Percentiles rank a stretch among this genome's conserved stretches.
These are phyloP conservation scores for Amitus sp. DNA, from an alignment of 2,888 invertebrate genomes.

Conservation along the genomic window DNA sequence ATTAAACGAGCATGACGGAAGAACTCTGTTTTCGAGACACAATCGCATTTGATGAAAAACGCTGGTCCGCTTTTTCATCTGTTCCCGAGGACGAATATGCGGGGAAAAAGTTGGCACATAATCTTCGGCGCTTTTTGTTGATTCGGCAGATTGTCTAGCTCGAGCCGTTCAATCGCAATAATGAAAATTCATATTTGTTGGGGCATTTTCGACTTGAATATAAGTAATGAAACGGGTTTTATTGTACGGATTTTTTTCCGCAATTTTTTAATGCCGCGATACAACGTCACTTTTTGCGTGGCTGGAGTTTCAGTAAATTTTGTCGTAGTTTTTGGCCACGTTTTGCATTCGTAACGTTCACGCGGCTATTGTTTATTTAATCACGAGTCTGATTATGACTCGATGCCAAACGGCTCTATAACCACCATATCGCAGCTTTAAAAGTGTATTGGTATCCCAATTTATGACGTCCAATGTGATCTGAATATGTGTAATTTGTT, in stretches of 20 bases:
- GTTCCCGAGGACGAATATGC: not conserved
- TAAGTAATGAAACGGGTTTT: not conserved
- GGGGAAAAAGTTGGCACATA: slow-evolving; percentile 3
- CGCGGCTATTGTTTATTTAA: slow-evolving; percentile 41
- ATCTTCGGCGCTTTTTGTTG: slow-evolving; percentile 2
- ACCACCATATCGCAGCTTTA: slow-evolving; percentile 28
- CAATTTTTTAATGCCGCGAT: slow-evolving; percentile 27
- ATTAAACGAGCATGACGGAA: slow-evolving; percentile 19
- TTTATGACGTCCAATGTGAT: slow-evolving; percentile 29
- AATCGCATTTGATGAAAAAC: slow-evolving; percentile 2
- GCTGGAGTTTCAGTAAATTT: slow-evolving; percentile 35
- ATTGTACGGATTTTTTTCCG: slow-evolving; percentile 1
- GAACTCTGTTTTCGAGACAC: slow-evolving; percentile 1
- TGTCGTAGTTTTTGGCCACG: slow-evolving; percentile 23
- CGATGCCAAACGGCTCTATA: slow-evolving; percentile 37
- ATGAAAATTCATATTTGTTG: slow-evolving; percentile 1
- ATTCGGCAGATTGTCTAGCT: not conserved
- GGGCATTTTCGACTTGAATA: no score
- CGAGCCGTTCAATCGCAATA: not conserved
- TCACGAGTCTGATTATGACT: slow-evolving; percentile 39
- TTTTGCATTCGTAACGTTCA: slow-evolving; percentile 38
- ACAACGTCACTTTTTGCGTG: slow-evolving; percentile 28
- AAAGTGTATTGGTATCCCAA: slow-evolving; percentile 26
- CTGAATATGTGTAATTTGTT: slow-evolving; percentile 34
- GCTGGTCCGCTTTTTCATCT: not conserved